phyloP scores from a whole-genome alignment of 2,113 vertebrate genomes.

The Rhipidura dahli region DNA sequence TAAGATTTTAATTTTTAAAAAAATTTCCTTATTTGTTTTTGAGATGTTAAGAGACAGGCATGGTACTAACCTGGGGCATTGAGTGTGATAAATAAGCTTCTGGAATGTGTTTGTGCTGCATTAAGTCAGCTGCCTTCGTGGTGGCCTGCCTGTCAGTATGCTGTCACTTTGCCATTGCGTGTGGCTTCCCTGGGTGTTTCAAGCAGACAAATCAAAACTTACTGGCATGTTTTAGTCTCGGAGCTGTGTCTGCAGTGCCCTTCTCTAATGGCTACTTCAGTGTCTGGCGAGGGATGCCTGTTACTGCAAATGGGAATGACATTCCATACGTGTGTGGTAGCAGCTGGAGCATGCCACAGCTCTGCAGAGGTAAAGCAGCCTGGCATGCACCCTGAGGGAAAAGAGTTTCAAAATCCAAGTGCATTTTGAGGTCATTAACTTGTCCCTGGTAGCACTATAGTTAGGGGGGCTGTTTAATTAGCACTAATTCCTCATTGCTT shows the following conservation, averaged over 20 bases:
- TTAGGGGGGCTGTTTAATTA: constrained; percentile 65
- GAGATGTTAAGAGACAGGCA: background rate
- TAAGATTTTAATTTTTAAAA: background rate
- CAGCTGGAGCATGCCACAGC: constrained; percentile 54
- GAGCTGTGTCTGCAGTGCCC: background rate
- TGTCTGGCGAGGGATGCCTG: background rate
- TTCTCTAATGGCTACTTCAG: background rate
- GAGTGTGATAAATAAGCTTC: background rate
- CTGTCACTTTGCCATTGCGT: background rate
- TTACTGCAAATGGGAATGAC: background rate
- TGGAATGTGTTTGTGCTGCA: background rate
- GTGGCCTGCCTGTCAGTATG: background rate
- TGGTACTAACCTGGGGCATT: background rate
- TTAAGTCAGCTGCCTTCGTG: background rate
- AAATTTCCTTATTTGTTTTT: background rate
- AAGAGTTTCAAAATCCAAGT: constrained; percentile 13
- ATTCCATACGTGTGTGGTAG: background rate
- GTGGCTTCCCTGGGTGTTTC: background rate
- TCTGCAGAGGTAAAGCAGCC: background rate
- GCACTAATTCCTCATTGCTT: constrained; percentile 51
- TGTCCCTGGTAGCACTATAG: constrained; percentile 10
- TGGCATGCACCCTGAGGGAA: background rate
- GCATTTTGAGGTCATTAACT: constrained; percentile 45
- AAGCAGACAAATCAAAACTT: background rate
- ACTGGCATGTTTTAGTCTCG: background rate